Conservation (phyloP, 2,113 vertebrate species). For the Hemicordylus capensis region DNA sequence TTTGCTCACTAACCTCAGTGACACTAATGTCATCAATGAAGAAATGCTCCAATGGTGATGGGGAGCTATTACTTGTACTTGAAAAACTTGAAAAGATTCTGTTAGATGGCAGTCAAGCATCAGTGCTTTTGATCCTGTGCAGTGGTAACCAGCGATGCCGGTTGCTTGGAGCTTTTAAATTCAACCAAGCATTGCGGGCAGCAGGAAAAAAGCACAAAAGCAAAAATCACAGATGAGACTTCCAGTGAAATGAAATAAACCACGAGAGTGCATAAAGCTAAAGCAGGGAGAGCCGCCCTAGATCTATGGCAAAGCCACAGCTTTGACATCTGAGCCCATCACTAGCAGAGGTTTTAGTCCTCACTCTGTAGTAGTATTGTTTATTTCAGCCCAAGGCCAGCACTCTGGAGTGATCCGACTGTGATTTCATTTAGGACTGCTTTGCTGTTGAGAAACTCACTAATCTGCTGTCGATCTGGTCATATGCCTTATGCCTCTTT, state of each 20-base stretch:
- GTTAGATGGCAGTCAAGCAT: slow-evolving; percentile 49
- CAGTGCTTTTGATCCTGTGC: slow-evolving; percentile 48
- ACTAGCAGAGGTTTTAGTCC: neutral
- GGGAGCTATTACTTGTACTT: slow-evolving; percentile 19
- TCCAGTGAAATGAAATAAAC: slow-evolving; percentile 18
- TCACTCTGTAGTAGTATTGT: neutral
- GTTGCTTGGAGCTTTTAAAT: slow-evolving; percentile 45
- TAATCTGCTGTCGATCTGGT: neutral
- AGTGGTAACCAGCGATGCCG: slow-evolving; percentile 36
- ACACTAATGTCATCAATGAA: slow-evolving; percentile 1
- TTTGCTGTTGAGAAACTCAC: neutral
- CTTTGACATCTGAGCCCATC: neutral
- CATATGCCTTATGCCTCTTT: neutral
- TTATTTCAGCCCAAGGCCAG: neutral
- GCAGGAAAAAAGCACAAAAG: slow-evolving; percentile 17
- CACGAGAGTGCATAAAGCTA: slow-evolving; percentile 19
- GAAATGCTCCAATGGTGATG: neutral
- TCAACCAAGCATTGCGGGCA: slow-evolving; percentile 41
- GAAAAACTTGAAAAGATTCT: slow-evolving; percentile 37
- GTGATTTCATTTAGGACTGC: too few relatives aligned
- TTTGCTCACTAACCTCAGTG: neutral
- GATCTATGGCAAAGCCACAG: neutral
- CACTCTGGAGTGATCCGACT: too few relatives aligned
- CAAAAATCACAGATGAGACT: slow-evolving; percentile 37
- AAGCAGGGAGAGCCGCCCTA: neutral